These are phyloP conservation scores for Aleiodes sp. DNA, from an alignment of 1,140 invertebrate species.

Conservation along the genomic window DNA sequence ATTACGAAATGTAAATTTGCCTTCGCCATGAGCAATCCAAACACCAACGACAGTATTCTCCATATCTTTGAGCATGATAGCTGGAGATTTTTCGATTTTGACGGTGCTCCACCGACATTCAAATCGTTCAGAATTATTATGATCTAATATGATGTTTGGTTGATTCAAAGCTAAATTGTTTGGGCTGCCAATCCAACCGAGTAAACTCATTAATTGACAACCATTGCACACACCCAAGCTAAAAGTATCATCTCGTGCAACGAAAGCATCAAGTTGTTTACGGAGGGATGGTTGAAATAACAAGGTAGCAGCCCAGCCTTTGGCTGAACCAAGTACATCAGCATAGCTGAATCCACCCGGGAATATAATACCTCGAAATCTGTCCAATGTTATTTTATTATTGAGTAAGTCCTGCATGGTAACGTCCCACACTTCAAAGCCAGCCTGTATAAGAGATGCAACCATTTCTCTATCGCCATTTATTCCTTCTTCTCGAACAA, in stretches of 20 bases:
- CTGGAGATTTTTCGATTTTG: conserved; percentile 74
- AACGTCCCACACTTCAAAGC: conserved; percentile 93
- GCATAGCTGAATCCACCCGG: conserved; percentile 99
- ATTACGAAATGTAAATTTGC: conserved; percentile 74
- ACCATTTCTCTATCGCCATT: conserved; percentile 99
- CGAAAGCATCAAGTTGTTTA: conserved; percentile 72
- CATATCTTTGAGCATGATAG: conserved; percentile 92
- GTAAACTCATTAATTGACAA: conserved; percentile 92
- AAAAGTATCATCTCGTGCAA: conserved; percentile 86
- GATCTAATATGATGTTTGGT: conserved; percentile 80
- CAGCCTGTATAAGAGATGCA: conserved; percentile 88
- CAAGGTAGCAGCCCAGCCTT: conserved; percentile 96
- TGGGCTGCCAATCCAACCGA: conserved; percentile 78
- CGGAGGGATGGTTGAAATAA: conserved; percentile 75
- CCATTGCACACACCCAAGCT: conserved; percentile 98
- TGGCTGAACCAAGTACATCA: conserved; percentile 94
- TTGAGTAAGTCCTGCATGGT: conserved; percentile 89
- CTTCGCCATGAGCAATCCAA: conserved; percentile 98
- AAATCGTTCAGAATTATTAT: conserved; percentile 89
- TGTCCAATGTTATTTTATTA: conserved; percentile 75
- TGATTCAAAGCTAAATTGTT: conserved; percentile 35
- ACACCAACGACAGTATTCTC: conserved; percentile 84
- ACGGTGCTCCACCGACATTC: conserved; percentile 93
- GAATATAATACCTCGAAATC: conserved; percentile 90
- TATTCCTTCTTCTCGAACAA: conserved; percentile 94